phyloP scores from a whole-genome alignment of 2,797 vertebrate genomes.

The Argya squamiceps region DNA sequence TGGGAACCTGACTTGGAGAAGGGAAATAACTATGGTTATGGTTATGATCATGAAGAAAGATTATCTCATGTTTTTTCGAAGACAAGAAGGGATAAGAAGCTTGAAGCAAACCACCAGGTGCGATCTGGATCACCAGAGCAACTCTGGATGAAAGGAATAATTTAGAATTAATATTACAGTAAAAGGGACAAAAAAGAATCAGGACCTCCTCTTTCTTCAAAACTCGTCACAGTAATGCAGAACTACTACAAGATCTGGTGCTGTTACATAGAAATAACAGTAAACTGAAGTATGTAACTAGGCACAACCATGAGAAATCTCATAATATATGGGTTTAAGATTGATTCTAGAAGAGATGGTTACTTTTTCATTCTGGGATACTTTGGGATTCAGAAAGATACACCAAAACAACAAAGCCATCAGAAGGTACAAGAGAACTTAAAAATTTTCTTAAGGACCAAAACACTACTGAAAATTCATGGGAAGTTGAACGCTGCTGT shows the following conservation, averaged over 20 bases:
- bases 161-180: not conserved
- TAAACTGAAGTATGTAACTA: not conserved
- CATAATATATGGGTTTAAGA: rapidly evolving
- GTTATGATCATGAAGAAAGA: not conserved
- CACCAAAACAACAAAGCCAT: not conserved
- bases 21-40: not conserved
- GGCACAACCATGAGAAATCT: not conserved
- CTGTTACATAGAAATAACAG: not conserved
- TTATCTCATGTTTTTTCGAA: not conserved
- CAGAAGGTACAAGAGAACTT: not conserved
- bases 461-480: not conserved
- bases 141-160: not conserved
- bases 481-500: not conserved
- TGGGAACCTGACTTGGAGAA: not conserved
- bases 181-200: not conserved
- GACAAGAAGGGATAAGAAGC: not conserved
- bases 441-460: not conserved
- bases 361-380: not conserved
- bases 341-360: not conserved
- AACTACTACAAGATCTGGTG: not conserved
- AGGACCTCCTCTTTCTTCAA: not conserved
- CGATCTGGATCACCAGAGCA: not conserved
- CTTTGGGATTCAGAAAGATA: not conserved
- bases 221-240: not conserved
- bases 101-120: not conserved